These are phyloP conservation scores for Rhopalosiphum padi DNA, from an alignment of 1,140 invertebrate genomes.

Conservation along the genomic window DNA sequence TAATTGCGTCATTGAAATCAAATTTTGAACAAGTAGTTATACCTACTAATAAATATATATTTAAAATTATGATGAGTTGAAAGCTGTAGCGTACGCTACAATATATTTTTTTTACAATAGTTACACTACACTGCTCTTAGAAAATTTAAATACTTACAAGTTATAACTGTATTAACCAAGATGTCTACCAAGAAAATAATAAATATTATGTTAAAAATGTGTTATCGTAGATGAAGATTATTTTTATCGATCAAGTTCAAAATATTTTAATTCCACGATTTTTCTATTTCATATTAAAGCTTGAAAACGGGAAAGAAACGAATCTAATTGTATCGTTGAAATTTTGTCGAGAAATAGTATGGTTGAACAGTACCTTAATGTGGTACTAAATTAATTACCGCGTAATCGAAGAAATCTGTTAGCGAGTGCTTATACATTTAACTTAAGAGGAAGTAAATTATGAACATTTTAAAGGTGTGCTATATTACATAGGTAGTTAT, in stretches of 20 bases:
- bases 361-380: neutral
- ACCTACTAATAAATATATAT: neutral
- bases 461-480: no score
- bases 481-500: no score
- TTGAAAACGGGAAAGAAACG: no score
- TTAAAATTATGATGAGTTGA: neutral
- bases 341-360: no score
- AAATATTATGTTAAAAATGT: neutral
- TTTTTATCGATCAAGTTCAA: neutral
- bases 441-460: neutral
- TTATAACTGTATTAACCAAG: neutral
- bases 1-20: no score
- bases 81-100: neutral
- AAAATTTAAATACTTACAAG: neutral
- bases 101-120: neutral
- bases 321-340: no score
- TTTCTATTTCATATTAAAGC: neutral
- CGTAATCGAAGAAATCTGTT: neutral
- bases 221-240: neutral
- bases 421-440: neutral
- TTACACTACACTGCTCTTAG: neutral
- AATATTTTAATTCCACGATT: neutral
- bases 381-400: neutral
- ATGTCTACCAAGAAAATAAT: neutral
- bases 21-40: neutral